Evolutionary conservation across 2,888 invertebrate genomes (phyloP), one percentile per base, ranked within the genome.

Genomic region (Pterostichus niger): DNA sequence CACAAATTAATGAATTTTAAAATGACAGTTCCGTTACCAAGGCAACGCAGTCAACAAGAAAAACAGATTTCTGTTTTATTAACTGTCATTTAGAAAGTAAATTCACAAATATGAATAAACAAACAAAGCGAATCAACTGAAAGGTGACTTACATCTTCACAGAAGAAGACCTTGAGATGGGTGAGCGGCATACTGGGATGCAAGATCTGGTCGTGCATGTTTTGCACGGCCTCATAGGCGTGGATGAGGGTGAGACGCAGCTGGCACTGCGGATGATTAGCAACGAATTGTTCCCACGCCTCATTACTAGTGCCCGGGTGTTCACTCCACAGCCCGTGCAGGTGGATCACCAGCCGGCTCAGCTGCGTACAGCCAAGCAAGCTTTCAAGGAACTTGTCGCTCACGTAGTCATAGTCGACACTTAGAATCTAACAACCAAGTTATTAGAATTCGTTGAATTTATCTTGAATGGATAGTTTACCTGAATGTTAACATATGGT

Each of bases 161-260:
- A 95, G 90, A 95, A 96, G 85, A 95, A 92, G 81, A 94, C 94
- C 87, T 94, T 93, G 76, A 95, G 91, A 88, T 95, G 94, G 24
- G 94, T 93, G 24, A 96, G 90, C 15, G 95, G 95, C 94, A 96
- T 94, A 82, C 92, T 91, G 61, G 92, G 92, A 85, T 92, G 92
- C 76, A 96, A 89, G 85, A 96, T 93, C 84, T 92, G 91, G 64
- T 91, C 89, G 84, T 94, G 92, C 85, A 95, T 89, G 84, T 92
- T 90, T 85, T 91, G 90, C 15, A 94, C 93, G 73, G 94, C 94
- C 86, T 93, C 93, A 85, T 93, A 93, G 40, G 95, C 94, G 88
- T 95, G 95, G 84, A 95, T 92, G 52, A 94, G 89, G 84, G 92
- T 93, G 64, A 94, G 87, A 59, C 93, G 91, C 10, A 94, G 89